Evolutionary conservation across 2,888 invertebrate genomes (phyloP).

Genomic region (Chymomyza amoena): DNA sequence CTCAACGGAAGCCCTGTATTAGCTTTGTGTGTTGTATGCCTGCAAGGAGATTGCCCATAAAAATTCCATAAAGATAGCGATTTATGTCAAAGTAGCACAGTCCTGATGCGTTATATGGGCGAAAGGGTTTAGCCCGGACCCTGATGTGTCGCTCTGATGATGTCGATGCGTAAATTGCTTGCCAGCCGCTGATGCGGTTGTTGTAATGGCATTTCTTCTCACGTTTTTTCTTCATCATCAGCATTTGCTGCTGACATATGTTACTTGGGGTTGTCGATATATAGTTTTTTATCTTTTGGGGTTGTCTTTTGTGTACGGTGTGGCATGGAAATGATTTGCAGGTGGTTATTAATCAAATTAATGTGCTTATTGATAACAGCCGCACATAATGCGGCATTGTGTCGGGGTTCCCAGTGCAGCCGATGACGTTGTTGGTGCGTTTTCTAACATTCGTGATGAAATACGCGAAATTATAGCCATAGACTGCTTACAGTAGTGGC

Average conservation of each 20-base stretch:
- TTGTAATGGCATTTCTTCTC: constrained; percentile 69
- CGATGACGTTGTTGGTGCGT: constrained; percentile 8
- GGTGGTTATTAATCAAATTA: constrained; percentile 77
- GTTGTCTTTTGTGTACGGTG: constrained; percentile 48
- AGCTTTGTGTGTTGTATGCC: constrained; percentile 61
- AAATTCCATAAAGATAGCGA: constrained; percentile 77
- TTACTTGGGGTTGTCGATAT: constrained; percentile 53
- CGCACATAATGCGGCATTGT: constrained; percentile 41
- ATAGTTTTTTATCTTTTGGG: constrained; percentile 3
- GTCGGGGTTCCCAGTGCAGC: background rate
- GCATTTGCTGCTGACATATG: constrained; percentile 69
- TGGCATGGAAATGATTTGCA: constrained; percentile 75
- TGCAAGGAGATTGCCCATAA: constrained; percentile 76
- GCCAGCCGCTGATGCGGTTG: constrained; percentile 56
- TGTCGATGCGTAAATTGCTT: constrained; percentile 66
- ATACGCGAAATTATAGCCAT: background rate
- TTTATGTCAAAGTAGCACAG: constrained; percentile 54
- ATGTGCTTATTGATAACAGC: constrained; percentile 72
- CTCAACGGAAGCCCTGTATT: constrained; percentile 70
- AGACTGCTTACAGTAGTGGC: constrained; percentile 23
- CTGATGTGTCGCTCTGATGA: constrained; percentile 13
- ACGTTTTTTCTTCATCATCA: constrained; percentile 36
- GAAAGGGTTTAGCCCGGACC: background rate
- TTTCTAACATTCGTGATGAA: background rate
- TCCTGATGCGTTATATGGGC: background rate